Percentiles rank a stretch among this genome's conserved stretches.
Conservation (phyloP, 2,797 vertebrate species). For the Sparus aurata region DNA sequence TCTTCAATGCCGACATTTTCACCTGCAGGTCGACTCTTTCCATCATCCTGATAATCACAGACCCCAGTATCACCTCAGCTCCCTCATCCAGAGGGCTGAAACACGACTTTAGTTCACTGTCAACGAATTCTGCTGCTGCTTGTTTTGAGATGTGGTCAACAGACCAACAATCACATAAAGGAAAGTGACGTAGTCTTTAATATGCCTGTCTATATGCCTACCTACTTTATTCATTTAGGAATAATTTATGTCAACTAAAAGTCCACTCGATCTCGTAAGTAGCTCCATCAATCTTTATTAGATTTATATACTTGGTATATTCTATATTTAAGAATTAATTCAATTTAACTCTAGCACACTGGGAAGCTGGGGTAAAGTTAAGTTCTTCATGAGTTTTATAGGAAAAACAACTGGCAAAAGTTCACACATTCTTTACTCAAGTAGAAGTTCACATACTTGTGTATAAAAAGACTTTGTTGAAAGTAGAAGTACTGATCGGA, state of each 20-base stretch:
- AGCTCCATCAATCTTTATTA: not conserved
- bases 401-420: no score
- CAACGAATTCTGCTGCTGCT: conserved; percentile 22
- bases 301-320: not conserved
- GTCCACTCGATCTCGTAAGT: not conserved
- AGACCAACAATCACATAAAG: not conserved
- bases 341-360: conserved; percentile 5
- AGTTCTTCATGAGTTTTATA: not conserved
- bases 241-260: not conserved
- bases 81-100: conserved; percentile 42
- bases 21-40: not conserved
- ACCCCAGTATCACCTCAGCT: conserved; percentile 53
- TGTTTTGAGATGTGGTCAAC: not conserved
- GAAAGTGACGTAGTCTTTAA: conserved; percentile 16
- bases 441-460: no score
- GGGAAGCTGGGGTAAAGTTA: not conserved
- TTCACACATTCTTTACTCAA: no score
- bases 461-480: no score
- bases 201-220: not conserved
- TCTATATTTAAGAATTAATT: not conserved
- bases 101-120: conserved; percentile 73
- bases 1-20: conserved; percentile 7
- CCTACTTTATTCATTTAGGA: not conserved
- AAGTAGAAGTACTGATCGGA: no score
- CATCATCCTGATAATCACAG: conserved; percentile 68